Evolutionary conservation across 1,140 invertebrate genomes (phyloP).

Genomic region (Pogonomyrmex californicus): DNA sequence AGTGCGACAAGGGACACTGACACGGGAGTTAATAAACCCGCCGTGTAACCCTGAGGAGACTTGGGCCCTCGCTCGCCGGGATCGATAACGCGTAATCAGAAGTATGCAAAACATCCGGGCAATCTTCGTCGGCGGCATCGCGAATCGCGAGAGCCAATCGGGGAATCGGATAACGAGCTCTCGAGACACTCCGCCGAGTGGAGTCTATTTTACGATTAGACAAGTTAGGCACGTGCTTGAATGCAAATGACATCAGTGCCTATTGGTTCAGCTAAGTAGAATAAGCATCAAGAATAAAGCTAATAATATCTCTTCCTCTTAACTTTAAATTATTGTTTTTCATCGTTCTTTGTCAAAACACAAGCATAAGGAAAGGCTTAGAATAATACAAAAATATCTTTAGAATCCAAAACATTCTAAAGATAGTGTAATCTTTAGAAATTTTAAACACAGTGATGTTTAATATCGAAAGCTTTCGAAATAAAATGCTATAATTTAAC

Average conservation of each 20-base stretch:
- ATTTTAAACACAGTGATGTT: not conserved
- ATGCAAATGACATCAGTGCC: constrained; percentile 9
- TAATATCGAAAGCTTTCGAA: not conserved
- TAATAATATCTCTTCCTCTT: not conserved
- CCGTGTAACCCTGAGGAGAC: constrained; percentile 58
- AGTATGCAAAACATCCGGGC: constrained; percentile 68
- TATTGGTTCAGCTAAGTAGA: not conserved
- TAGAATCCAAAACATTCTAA: not conserved
- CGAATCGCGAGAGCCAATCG: constrained; percentile 14
- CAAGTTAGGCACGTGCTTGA: constrained; percentile 37
- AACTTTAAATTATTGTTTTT: not conserved
- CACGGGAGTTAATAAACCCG: constrained; percentile 69
- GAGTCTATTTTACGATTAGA: constrained; percentile 19
- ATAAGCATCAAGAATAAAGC: not conserved
- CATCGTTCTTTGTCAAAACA: not conserved
- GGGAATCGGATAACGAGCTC: constrained; percentile 51
- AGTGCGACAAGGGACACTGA: constrained; percentile 59
- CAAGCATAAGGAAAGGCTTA: not conserved
- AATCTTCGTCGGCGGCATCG: constrained; percentile 60
- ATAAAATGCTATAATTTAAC: not conserved
- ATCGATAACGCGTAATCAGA: constrained; percentile 66
- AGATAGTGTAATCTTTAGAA: not conserved
- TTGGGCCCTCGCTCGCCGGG: constrained; percentile 51
- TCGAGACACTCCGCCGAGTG: constrained; percentile 3
- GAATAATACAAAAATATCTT: not conserved